Evolutionary conservation across 1,140 invertebrate species (phyloP), one percentile per base, ranked within the genome.

Genomic region (Drosophila triauraria): DNA sequence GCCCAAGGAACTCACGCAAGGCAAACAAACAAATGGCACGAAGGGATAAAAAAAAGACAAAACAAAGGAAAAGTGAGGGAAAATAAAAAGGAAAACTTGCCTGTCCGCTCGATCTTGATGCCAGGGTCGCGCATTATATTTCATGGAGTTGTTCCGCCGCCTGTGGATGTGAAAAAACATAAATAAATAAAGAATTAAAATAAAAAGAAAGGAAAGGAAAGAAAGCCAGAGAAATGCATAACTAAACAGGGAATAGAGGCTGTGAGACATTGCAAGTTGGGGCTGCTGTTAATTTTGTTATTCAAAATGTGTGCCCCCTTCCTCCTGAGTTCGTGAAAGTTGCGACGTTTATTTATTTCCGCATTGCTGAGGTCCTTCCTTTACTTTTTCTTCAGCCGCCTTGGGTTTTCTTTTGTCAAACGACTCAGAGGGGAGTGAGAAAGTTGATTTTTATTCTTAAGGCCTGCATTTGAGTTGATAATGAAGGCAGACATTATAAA

Each of bases 311-410:
- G 76, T 10, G 35, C 8, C 54, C 54, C 70, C 54, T 43, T 23
- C 38, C 40, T 25, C 9, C n/a, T 59, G 85, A 71, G 78, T 59
- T 69, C 17, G 54, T 32, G 30, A 78, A 71, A 70, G 59, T 84
- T 82, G 76, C 76, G 86, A 91, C 85, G 85, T 91, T 91, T 91
- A 91, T 91, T 92, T 84, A 91, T 85, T 90, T 91, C 90, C 90
- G 90, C 77, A 79, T 78, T 82, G 48, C 71, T 35, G 46, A 78
- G 71, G 77, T 51, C 76, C 61, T 80, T 84, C 56, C 58, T 61
- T 65, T 62, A 63, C 56, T 59, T 72, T 60, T 58, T 30, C 50
- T 54, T 67, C 58, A 42, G 17, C 47, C 30, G 43, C 51, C 71
- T 82, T 80, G 48, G 51, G 53, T 27, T 78, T 72, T 70, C 69